A percentile compares a stretch with the other conserved stretches of the same genome.
These are phyloP conservation scores for Idaea biselata DNA, from an alignment of 2,888 invertebrate species.

Conservation along the genomic window DNA sequence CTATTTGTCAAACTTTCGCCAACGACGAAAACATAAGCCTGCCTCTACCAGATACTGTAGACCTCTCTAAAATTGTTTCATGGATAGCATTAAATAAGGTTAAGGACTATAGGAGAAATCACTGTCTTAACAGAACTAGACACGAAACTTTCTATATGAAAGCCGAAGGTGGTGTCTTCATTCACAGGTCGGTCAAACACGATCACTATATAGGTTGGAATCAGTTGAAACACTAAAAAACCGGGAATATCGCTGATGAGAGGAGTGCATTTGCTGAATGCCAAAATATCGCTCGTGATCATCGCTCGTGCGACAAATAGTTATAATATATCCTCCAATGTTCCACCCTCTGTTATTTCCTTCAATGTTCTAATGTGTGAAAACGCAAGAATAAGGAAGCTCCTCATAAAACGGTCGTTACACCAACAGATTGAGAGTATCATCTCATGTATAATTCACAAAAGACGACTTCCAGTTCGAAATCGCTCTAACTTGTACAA, in stretches of 20 bases:
- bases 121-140: too few species aligned
- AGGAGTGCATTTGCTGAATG: too few species aligned
- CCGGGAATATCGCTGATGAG: too few species aligned
- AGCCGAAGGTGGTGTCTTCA: too few species aligned
- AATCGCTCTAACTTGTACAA: conserved; percentile 39
- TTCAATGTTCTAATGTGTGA: background rate
- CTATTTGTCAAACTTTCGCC: conserved; percentile 69
- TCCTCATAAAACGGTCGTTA: conserved; percentile 44
- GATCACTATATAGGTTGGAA: too few species aligned
- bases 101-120: too few species aligned
- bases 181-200: too few species aligned
- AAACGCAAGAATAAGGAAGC: conserved; percentile 17
- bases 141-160: too few species aligned
- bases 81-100: background rate
- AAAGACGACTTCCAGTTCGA: conserved; percentile 55
- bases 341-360: background rate
- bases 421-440: conserved; percentile 67
- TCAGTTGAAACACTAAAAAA: too few species aligned
- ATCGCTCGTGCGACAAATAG: too few species aligned
- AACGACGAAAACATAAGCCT: conserved; percentile 56
- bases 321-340: conserved; percentile 5
- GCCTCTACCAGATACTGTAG: conserved; percentile 35
- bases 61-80: conserved; percentile 17
- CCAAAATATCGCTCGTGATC: too few species aligned
- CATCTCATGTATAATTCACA: conserved; percentile 73